Percentiles rank a stretch among this genome's conserved stretches.
Conservation (phyloP, 2,797 vertebrate species). For the Allobates femoralis region DNA sequence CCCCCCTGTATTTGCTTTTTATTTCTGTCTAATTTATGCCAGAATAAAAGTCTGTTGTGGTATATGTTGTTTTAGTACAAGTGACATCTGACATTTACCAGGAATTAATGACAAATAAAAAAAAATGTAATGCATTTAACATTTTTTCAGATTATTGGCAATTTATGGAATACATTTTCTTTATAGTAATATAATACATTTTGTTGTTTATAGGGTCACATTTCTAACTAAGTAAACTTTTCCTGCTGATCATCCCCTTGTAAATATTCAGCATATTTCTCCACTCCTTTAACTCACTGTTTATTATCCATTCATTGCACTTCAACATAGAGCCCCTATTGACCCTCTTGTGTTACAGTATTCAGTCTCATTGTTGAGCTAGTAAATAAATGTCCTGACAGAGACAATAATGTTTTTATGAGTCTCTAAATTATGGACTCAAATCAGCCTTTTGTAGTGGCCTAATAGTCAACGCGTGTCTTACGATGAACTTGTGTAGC, state of each 20-base stretch:
- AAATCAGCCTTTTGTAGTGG: slow-evolving; percentile 86
- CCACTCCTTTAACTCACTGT: slow-evolving; percentile 42
- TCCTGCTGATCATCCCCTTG: slow-evolving; percentile 46
- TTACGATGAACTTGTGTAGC: slow-evolving; percentile 85
- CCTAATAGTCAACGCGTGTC: slow-evolving; percentile 89
- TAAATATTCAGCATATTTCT: slow-evolving; percentile 48
- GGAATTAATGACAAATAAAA: too few species aligned
- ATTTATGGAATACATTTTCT: background rate
- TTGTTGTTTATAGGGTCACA: slow-evolving; percentile 19
- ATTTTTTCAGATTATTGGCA: background rate
- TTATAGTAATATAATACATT: background rate
- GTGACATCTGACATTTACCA: too few species aligned
- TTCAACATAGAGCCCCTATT: slow-evolving; percentile 48
- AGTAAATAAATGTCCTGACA: slow-evolving; percentile 85
- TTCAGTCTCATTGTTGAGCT: slow-evolving; percentile 80
- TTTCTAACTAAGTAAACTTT: slow-evolving; percentile 47
- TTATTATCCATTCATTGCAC: slow-evolving; percentile 60
- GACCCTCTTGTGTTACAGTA: slow-evolving; percentile 78
- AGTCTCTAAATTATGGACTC: slow-evolving; percentile 88
- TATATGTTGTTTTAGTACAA: too few species aligned
- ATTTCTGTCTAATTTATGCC: too few species aligned
- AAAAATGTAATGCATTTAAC: background rate
- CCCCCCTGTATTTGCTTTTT: too few species aligned
- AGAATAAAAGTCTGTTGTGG: too few species aligned
- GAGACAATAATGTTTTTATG: slow-evolving; percentile 98